Conservation (phyloP, 2,888 invertebrate species). For the Troilus luridus region DNA sequence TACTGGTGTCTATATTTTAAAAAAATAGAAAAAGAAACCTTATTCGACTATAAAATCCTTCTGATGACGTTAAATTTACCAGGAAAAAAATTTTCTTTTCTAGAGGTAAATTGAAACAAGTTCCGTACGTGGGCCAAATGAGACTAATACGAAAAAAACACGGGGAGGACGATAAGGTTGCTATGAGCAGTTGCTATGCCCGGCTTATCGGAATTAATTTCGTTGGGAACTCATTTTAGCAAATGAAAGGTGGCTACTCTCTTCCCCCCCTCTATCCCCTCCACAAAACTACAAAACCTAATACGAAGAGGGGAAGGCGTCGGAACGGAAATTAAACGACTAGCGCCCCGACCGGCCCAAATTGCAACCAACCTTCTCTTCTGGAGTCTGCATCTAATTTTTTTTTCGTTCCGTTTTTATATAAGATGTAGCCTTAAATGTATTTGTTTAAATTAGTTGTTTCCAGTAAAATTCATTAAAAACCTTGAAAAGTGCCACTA, state of each 20-base stretch:
- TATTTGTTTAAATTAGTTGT: neutral
- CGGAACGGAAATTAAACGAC: conserved; percentile 42
- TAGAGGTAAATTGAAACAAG: neutral
- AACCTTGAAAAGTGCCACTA: neutral
- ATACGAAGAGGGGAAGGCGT: conserved; percentile 17
- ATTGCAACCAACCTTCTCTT: conserved; percentile 39
- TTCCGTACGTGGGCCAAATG: neutral
- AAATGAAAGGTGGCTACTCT: conserved; percentile 46
- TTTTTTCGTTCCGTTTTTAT: neutral
- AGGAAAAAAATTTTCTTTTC: neutral
- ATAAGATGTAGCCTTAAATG: neutral
- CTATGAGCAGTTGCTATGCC: neutral
- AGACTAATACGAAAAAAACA: conserved; percentile 18
- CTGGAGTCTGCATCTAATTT: neutral
- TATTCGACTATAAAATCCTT: neutral
- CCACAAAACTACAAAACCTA: conserved; percentile 52
- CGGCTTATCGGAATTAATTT: conserved; percentile 54
- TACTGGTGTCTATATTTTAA: no score
- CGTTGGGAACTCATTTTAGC: conserved; percentile 54
- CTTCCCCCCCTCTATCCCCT: neutral
- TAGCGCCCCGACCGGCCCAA: neutral
- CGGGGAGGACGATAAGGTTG: neutral
- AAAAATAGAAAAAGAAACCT: neutral
- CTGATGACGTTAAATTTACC: neutral
- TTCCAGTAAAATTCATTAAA: neutral